Conservation (phyloP, 2,888 invertebrate genomes). For the Apodemia mormo region DNA sequence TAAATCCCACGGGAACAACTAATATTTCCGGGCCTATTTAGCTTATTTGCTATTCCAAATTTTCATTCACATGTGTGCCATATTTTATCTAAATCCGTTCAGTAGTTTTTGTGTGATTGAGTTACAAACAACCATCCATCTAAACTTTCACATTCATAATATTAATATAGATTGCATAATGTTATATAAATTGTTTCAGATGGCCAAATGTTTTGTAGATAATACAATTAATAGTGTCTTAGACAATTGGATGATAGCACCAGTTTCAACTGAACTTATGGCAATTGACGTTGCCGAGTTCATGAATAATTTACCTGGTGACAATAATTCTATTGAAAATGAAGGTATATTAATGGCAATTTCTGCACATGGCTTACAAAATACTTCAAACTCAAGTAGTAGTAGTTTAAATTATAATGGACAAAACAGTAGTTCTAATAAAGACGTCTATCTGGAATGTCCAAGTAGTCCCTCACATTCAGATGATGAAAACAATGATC, state of each 20-base stretch:
- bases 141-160: too few relatives aligned
- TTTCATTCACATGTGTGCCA: too few relatives aligned
- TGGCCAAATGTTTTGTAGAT: conserved; percentile 85
- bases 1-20: too few relatives aligned
- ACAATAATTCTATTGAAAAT: conserved; percentile 83
- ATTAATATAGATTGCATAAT: not conserved
- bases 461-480: conserved; percentile 49
- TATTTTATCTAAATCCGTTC: too few relatives aligned
- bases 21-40: too few relatives aligned
- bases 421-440: conserved; percentile 34
- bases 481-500: conserved; percentile 46
- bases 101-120: too few relatives aligned
- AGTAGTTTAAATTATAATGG: conserved; percentile 38
- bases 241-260: conserved; percentile 81
- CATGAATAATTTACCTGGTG: conserved; percentile 77
- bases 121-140: too few relatives aligned
- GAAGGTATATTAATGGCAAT: conserved; percentile 89
- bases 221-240: conserved; percentile 86
- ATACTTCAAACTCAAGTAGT: conserved; percentile 51
- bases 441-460: conserved; percentile 44
- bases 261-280: conserved; percentile 59
- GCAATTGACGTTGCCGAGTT: conserved; percentile 76
- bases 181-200: conserved; percentile 52
- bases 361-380: conserved; percentile 85
- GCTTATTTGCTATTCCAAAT: too few relatives aligned